A percentile compares a stretch with the other conserved stretches of the same genome.
Conservation (phyloP, 2,888 invertebrate species). For the Drosophila kanekoi region DNA sequence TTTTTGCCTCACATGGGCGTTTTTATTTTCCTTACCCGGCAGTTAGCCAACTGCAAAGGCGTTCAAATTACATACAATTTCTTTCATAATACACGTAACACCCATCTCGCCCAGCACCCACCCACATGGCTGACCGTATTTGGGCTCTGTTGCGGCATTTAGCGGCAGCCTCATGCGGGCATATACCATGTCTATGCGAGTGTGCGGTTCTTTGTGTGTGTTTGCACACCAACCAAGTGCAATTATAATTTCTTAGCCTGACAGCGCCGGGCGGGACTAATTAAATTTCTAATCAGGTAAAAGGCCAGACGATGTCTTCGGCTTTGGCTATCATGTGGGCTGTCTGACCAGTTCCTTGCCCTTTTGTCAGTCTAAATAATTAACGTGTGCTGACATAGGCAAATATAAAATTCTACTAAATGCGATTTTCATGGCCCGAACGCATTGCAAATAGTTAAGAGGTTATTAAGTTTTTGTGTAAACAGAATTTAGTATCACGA, state of each 20-base stretch:
- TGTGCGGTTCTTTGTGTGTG: slow-evolving; percentile 2
- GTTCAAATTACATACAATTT: slow-evolving; percentile 77
- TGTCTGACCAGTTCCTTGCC: slow-evolving; percentile 7
- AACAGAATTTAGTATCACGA: no score
- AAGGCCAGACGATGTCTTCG: slow-evolving; percentile 46
- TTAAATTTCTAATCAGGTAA: slow-evolving; percentile 74
- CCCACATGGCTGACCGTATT: slow-evolving; percentile 29
- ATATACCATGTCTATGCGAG: slow-evolving; percentile 1
- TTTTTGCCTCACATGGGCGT: slow-evolving; percentile 76
- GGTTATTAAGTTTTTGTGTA: no score
- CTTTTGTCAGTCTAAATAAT: slow-evolving; percentile 31
- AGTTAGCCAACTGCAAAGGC: slow-evolving; percentile 66
- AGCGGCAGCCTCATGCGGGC: slow-evolving; percentile 31
- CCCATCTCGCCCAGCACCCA: slow-evolving; percentile 14
- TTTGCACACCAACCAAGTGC: slow-evolving; percentile 35
- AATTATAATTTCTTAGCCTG: slow-evolving; percentile 67
- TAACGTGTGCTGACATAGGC: slow-evolving; percentile 1
- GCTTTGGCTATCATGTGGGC: slow-evolving; percentile 15
- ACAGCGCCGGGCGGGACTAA: slow-evolving; percentile 44
- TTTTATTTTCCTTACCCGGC: slow-evolving; percentile 72
- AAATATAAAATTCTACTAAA: background rate
- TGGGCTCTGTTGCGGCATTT: slow-evolving; percentile 27
- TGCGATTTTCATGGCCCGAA: no score
- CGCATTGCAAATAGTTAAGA: no score
- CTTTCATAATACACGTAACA: slow-evolving; percentile 42